Evolutionary conservation across 1,140 invertebrate genomes (phyloP), one percentile per base, ranked within the genome.

Genomic region (Neelides sp.): DNA sequence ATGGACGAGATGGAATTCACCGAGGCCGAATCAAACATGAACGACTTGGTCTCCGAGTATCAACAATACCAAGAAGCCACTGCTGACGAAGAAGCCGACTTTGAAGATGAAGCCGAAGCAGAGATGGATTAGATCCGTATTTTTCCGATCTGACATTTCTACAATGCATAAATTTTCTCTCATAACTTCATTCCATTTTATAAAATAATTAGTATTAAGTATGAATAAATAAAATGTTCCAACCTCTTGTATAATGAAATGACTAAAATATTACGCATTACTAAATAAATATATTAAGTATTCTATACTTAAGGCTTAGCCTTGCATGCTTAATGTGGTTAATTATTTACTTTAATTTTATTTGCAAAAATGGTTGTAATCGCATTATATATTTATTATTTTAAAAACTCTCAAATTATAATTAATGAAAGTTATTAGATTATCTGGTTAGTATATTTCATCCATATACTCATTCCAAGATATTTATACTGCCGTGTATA

Each of bases 41-140:
- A 89, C 66, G 88, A 92, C 66, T 68, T 92, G 63, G 81, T 92
- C 10, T 85, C 1, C 22, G 75, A 77, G 63, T 92, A 91, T 67
- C 88, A 92, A 65, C 87, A 92, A 67, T 93, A 93, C 69, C 86
- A 91, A 65, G 88, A 85, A 62, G 83, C 83, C 22, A 83, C 80
- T 10, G 81, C 79, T 24, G 82, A 85, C 60, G 82, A 85, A 52
- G 82, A 85, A 56, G 79, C 77, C 5, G 82, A 83, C 62, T 82
- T 83, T 62, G 82, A 85, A 61, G 79, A 82, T 50, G 68, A 68
- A 37, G 65, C 67, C 27, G 63, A 40, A 26, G 27, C 39, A 42
- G 48, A 49, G 3, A n/a, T 41, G 5, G 35, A 49, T 43, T 26
- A 45, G 4, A 32, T 12, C 4, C 4, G 30, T 34, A 34, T 15